A percentile compares a stretch with the other conserved stretches of the same genome.
phyloP scores from a whole-genome alignment of 2,797 vertebrate genomes.

The Hippopotamyrus pictus region DNA sequence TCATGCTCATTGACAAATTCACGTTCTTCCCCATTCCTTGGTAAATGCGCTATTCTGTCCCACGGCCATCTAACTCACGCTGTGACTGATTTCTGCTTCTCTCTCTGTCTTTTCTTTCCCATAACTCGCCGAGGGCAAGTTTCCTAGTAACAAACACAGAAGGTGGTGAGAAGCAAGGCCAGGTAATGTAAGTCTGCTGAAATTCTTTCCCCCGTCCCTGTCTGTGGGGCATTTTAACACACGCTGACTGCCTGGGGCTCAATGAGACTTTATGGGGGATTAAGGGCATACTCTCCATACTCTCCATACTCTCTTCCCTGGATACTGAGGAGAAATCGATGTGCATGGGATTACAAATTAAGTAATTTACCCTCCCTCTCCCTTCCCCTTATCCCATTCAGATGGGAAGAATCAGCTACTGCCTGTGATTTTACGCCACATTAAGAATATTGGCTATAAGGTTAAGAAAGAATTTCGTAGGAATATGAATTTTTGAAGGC shows the following conservation, averaged over 20 bases:
- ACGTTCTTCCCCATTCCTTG: constrained; percentile 1
- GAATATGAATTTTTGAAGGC: neutral
- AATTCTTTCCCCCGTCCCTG: neutral
- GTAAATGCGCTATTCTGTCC: constrained; percentile 52
- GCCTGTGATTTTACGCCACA: neutral
- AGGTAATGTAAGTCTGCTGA: neutral
- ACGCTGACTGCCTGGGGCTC: neutral
- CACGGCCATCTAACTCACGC: constrained; percentile 40
- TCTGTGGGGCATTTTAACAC: neutral
- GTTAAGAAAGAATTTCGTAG: neutral
- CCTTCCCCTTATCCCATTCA: neutral
- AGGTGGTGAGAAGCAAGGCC: neutral
- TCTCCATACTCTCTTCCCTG: neutral
- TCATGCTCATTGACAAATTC: neutral
- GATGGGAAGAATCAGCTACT: neutral
- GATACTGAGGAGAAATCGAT: neutral
- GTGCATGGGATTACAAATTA: neutral
- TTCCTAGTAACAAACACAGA: neutral
- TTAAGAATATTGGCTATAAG: neutral
- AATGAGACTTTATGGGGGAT: neutral
- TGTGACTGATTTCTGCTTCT: neutral
- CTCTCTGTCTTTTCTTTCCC: neutral
- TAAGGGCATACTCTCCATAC: neutral
- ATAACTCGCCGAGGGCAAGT: neutral
- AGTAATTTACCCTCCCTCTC: neutral